Conservation (phyloP, 1,140 invertebrate species). For the Halesus radiatus region DNA sequence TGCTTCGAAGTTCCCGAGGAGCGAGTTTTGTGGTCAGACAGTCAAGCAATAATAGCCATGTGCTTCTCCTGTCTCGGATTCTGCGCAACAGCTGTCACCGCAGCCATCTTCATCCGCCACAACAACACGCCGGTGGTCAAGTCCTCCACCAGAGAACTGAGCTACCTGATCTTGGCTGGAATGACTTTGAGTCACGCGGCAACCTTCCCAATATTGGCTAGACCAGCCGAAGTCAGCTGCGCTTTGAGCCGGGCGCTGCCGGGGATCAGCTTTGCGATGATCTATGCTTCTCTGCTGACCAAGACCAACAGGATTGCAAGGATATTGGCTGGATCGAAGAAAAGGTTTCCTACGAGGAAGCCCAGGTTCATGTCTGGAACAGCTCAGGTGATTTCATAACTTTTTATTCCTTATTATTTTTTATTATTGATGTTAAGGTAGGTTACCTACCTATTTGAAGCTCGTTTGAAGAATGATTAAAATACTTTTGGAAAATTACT, state of each 20-base stretch:
- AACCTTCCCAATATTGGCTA: conserved; percentile 80
- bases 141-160: conserved; percentile 86
- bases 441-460: no score
- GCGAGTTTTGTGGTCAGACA: conserved; percentile 73
- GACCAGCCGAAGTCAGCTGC: conserved; percentile 78
- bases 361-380: conserved; percentile 75
- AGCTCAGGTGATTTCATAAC: conserved; percentile 69
- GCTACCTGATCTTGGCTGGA: conserved; percentile 80
- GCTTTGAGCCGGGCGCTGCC: conserved; percentile 79
- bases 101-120: conserved; percentile 77
- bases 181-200: conserved; percentile 69
- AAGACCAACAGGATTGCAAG: conserved; percentile 90
- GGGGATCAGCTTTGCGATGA: conserved; percentile 85
- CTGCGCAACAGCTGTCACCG: conserved; percentile 75
- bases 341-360: conserved; percentile 84
- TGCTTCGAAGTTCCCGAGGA: conserved; percentile 67
- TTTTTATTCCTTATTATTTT: no score
- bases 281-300: conserved; percentile 86
- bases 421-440: no score
- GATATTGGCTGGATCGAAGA: conserved; percentile 87
- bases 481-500: no score
- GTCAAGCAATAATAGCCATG: conserved; percentile 78
- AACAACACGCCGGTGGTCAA: conserved; percentile 86
- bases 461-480: no score
- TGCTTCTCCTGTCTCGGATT: conserved; percentile 79